These are phyloP conservation scores for Myotis daubentonii DNA, from an alignment of 2,797 vertebrate species.

Conservation along the genomic window DNA sequence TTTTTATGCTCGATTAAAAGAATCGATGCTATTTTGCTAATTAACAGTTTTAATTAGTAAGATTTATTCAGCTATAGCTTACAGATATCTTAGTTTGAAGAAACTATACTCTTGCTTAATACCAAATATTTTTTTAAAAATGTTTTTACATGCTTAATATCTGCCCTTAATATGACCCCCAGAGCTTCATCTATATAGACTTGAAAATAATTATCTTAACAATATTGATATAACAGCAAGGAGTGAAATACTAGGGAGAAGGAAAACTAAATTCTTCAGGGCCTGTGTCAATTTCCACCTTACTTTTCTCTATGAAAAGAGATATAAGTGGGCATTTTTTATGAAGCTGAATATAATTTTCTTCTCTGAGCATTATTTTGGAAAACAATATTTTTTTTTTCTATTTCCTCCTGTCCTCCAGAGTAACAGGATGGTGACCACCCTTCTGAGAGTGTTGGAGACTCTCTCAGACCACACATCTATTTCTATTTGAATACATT, in stretches of 20 bases:
- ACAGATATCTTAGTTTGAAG: constrained; percentile 70
- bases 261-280: background rate
- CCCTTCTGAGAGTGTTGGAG: background rate
- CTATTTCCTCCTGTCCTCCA: background rate
- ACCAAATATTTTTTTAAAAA: constrained; percentile 50
- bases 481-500: background rate
- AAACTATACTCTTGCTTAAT: constrained; percentile 46
- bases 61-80: constrained; percentile 68
- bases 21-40: constrained; percentile 72
- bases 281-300: background rate
- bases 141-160: background rate
- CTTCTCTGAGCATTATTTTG: background rate
- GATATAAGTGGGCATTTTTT: background rate
- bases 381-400: background rate
- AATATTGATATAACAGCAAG: background rate
- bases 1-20: constrained; percentile 71
- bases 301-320: background rate
- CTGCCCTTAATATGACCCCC: background rate
- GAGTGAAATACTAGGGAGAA: background rate
- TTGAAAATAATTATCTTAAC: constrained; percentile 25
- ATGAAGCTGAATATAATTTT: background rate
- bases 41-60: constrained; percentile 76
- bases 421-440: background rate
- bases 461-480: background rate
- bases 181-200: constrained; percentile 8